These are phyloP conservation scores for Xyrichtys novacula DNA, from an alignment of 2,797 vertebrate species.

Conservation along the genomic window DNA sequence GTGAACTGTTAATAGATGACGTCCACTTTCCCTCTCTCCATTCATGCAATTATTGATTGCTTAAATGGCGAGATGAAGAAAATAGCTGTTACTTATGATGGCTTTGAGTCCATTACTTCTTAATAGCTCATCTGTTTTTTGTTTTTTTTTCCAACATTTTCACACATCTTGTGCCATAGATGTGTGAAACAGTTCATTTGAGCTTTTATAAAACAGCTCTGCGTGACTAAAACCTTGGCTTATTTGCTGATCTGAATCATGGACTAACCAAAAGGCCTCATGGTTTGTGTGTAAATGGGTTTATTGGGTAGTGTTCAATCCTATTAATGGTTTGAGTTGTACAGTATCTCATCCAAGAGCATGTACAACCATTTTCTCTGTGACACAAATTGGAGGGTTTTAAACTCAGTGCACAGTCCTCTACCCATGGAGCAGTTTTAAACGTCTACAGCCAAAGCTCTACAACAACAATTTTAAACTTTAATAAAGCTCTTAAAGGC, in stretches of 20 bases:
- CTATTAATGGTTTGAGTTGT: conserved; percentile 16
- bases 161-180: no score
- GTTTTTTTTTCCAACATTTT: not conserved
- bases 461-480: conserved; percentile 40
- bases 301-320: conserved; percentile 25
- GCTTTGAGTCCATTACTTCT: conserved; percentile 16
- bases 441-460: conserved; percentile 18
- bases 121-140: not conserved
- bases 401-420: conserved; percentile 2
- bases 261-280: conserved; percentile 8
- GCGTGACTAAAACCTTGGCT: conserved; percentile 19
- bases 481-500: conserved; percentile 41
- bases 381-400: not conserved
- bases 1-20: no score
- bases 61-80: no score
- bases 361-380: conserved; percentile 10
- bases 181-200: conserved; percentile 5
- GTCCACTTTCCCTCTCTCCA: no score
- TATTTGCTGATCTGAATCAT: conserved; percentile 17
- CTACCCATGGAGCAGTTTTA: conserved; percentile 26
- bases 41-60: no score
- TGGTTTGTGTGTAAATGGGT: conserved; percentile 19
- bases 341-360: conserved; percentile 14
- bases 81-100: not conserved
- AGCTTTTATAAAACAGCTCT: conserved; percentile 4